Percentiles rank a stretch among this genome's conserved stretches.
Evolutionary conservation across 1,140 invertebrate species (phyloP).

Genomic region (Leptinotarsa lineolata): DNA sequence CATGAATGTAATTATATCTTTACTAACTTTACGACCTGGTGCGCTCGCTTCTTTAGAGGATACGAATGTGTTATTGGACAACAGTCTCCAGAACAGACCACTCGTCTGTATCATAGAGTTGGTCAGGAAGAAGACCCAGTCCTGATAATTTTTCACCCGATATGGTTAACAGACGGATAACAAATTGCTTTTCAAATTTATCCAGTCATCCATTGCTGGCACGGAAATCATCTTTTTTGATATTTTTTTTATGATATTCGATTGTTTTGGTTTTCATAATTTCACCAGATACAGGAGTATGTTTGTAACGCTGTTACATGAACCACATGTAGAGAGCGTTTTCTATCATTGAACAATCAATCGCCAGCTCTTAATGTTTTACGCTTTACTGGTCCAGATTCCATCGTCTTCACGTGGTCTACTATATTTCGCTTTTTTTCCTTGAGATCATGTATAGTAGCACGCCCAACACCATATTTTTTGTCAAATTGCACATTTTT

Average conservation of each 20-base stretch:
- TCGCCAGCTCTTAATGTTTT: background rate
- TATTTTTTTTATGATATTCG: no score
- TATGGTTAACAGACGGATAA: background rate
- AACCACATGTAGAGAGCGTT: background rate
- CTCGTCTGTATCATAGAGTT: conserved; percentile 54
- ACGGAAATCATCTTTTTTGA: no score
- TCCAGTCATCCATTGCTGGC: no score
- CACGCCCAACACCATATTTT: no score
- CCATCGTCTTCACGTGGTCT: background rate
- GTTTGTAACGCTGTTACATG: background rate
- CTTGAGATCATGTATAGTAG: no score
- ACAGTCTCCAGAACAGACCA: conserved; percentile 48
- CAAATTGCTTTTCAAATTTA: background rate
- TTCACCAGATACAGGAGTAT: no score
- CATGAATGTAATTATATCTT: conserved; percentile 54
- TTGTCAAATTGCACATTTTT: no score
- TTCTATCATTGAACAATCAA: background rate
- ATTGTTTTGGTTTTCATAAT: no score
- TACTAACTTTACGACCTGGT: conserved; percentile 47
- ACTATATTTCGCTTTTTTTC: no score
- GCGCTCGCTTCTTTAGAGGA: conserved; percentile 41
- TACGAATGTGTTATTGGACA: conserved; percentile 48
- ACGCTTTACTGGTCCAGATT: background rate
- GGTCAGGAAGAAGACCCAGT: conserved; percentile 36
- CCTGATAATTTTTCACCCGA: background rate